A percentile compares a stretch with the other conserved stretches of the same genome.
Evolutionary conservation across 2,888 invertebrate species (phyloP).

Genomic region (Pristionchus exspectatus): DNA sequence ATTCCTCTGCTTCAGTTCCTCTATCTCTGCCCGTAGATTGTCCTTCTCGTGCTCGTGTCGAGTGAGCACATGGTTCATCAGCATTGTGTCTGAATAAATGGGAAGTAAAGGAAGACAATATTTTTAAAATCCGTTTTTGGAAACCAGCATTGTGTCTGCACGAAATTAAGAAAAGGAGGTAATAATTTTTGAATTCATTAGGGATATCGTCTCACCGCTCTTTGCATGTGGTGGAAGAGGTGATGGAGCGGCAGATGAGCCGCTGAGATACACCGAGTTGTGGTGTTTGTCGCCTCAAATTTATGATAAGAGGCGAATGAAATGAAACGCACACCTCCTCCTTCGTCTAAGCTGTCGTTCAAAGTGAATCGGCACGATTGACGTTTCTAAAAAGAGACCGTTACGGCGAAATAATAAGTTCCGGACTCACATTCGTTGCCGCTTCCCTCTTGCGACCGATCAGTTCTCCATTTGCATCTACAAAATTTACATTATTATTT

Average conservation of each 20-base stretch:
- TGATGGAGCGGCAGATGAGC: constrained; percentile 11
- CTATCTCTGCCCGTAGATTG: constrained; percentile 66
- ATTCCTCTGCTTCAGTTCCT: constrained; percentile 69
- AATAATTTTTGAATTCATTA: neutral
- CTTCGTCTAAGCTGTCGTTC: neutral
- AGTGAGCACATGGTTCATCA: constrained; percentile 62
- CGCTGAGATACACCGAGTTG: constrained; percentile 11
- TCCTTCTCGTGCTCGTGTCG: constrained; percentile 66
- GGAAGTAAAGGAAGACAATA: no score
- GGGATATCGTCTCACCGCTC: constrained; percentile 9
- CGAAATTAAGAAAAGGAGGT: no score
- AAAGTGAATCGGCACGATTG: constrained; percentile 50
- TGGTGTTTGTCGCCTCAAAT: constrained; percentile 23
- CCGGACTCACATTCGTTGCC: neutral
- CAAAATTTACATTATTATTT: neutral
- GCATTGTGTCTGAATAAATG: constrained; percentile 58
- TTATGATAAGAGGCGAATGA: neutral
- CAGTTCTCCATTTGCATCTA: constrained; percentile 52
- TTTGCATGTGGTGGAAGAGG: constrained; percentile 5
- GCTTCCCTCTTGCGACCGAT: constrained; percentile 51
- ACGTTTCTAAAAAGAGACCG: neutral
- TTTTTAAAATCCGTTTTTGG: no score
- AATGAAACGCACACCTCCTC: neutral
- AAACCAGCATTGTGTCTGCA: no score
- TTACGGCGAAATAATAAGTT: neutral